Evolutionary conservation across 2,113 vertebrate genomes (phyloP).

Genomic region (Microcebus lehilahytsara): DNA sequence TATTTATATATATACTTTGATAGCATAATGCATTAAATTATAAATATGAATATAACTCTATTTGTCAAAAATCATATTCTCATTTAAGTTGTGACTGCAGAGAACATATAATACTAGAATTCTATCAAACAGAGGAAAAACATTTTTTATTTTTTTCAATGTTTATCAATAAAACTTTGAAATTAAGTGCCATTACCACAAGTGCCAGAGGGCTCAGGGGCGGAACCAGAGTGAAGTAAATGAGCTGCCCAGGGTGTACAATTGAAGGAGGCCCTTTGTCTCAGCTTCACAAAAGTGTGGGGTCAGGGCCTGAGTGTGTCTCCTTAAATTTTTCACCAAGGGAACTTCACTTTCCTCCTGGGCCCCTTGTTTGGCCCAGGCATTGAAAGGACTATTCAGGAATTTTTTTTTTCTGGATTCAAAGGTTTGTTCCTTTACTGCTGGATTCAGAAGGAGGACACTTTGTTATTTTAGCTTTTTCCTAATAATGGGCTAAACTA

Average conservation of each 20-base stretch:
- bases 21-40: too few relatives aligned
- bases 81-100: not conserved
- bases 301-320: accelerated
- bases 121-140: not conserved
- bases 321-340: not conserved
- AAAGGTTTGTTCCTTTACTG: not conserved
- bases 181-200: not conserved
- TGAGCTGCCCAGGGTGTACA: not conserved
- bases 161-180: not conserved
- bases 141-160: not conserved
- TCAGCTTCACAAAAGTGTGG: accelerated
- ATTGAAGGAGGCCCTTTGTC: not conserved
- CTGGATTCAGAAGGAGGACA: not conserved
- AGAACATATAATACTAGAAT: not conserved
- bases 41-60: too few relatives aligned
- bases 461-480: conserved; percentile 36
- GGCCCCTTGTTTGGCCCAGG: too few relatives aligned
- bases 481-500: conserved; percentile 13
- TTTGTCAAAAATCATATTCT: not conserved
- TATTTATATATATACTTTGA: not conserved
- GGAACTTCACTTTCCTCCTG: not conserved
- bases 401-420: not conserved
- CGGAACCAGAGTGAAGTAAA: not conserved
- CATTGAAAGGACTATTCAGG: not conserved
- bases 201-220: not conserved